A percentile compares a stretch with the other conserved stretches of the same genome.
Conservation (phyloP, 1,140 invertebrate genomes). For the Rhyzopertha dominica region DNA sequence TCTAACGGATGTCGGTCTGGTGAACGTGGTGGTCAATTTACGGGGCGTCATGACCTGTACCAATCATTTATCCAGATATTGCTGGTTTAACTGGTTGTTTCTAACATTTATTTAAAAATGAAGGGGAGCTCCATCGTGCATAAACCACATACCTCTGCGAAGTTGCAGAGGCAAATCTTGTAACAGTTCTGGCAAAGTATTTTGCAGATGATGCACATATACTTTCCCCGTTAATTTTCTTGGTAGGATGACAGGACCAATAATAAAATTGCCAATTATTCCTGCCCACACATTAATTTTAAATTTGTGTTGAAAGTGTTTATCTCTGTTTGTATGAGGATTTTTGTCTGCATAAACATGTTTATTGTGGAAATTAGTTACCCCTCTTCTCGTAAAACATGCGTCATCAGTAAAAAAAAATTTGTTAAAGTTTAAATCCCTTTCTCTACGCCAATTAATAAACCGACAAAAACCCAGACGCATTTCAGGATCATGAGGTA, state of each 20-base stretch:
- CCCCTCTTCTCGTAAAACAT: conserved; percentile 36
- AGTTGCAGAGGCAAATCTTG: conserved; percentile 15
- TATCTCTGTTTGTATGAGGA: conserved; percentile 8
- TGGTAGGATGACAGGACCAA: conserved; percentile 18
- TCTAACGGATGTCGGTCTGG: conserved; percentile 24
- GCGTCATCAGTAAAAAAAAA: conserved; percentile 37
- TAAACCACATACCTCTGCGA: conserved; percentile 14
- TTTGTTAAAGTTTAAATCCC: no score
- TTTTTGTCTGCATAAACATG: conserved; percentile 18
- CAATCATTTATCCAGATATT: conserved; percentile 25
- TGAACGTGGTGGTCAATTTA: conserved; percentile 27
- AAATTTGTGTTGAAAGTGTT: conserved; percentile 15
- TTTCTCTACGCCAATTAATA: no score
- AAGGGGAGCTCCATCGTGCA: conserved; percentile 12
- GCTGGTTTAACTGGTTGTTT: conserved; percentile 19
- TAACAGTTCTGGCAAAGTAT: conserved; percentile 14
- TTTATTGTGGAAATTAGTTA: conserved; percentile 33
- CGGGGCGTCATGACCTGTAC: conserved; percentile 18
- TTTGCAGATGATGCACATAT: conserved; percentile 16
- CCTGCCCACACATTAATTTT: conserved; percentile 21
- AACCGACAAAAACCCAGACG: no score
- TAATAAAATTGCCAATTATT: conserved; percentile 17
- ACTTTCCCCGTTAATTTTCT: conserved; percentile 11
- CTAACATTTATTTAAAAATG: conserved; percentile 18
- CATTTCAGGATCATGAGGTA: no score